A percentile compares a stretch with the other conserved stretches of the same genome.
phyloP scores from a whole-genome alignment of 2,888 invertebrate species.

The Epinotia ramella region DNA sequence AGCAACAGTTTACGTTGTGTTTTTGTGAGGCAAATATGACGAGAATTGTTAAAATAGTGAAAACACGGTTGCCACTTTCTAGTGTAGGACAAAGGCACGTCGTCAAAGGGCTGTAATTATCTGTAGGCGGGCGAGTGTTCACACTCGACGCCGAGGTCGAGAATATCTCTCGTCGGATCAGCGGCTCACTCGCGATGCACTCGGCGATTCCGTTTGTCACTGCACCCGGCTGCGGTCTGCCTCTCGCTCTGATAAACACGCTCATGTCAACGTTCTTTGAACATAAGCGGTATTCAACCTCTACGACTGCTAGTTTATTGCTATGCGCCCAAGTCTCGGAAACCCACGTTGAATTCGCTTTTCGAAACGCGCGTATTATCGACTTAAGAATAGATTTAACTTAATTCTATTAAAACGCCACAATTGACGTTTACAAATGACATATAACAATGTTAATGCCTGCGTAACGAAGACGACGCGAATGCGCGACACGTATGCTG shows the following conservation, averaged over 20 bases:
- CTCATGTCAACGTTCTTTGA: slow-evolving; percentile 79
- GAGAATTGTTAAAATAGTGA: slow-evolving; percentile 52
- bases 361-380: slow-evolving; percentile 1
- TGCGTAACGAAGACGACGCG: slow-evolving; percentile 45
- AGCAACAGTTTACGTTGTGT: background rate
- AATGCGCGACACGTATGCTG: slow-evolving; percentile 63
- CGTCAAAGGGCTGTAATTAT: slow-evolving; percentile 82
- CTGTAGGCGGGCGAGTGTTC: slow-evolving; percentile 78
- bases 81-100: slow-evolving; percentile 69
- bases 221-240: slow-evolving; percentile 74
- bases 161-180: slow-evolving; percentile 82
- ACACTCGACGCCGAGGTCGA: slow-evolving; percentile 79
- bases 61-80: slow-evolving; percentile 68
- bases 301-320: slow-evolving; percentile 61
- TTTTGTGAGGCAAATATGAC: slow-evolving; percentile 23
- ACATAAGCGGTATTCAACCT: slow-evolving; percentile 70
- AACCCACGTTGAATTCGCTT: slow-evolving; percentile 43
- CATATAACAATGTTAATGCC: slow-evolving; percentile 35
- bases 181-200: slow-evolving; percentile 82
- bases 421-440: slow-evolving; percentile 20
- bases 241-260: slow-evolving; percentile 80
- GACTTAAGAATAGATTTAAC: background rate
- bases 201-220: slow-evolving; percentile 84
- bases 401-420: slow-evolving; percentile 5
- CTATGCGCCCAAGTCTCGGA: slow-evolving; percentile 45